Evolutionary conservation across 2,113 vertebrate species (phyloP).

Genomic region (Heteronetta atricapilla): DNA sequence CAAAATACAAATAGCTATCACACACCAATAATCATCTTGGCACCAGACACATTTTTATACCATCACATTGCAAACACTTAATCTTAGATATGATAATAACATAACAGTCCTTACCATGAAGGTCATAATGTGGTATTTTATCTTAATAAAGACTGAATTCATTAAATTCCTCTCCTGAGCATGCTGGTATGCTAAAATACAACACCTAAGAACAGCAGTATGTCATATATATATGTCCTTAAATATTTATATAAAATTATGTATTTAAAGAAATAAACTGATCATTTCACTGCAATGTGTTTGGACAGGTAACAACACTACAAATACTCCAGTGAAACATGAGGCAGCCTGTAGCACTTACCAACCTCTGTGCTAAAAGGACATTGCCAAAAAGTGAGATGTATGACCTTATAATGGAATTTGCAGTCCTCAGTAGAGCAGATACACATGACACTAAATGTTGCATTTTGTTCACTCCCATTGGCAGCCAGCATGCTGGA

Average conservation of each 20-base stretch:
- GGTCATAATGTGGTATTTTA: neutral
- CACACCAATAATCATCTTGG: neutral
- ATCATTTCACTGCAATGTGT: neutral
- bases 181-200: neutral
- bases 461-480: neutral
- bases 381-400: neutral
- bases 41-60: neutral
- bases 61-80: neutral
- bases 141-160: neutral
- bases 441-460: neutral
- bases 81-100: neutral
- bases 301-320: neutral
- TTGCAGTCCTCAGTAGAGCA: neutral
- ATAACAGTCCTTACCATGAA: neutral
- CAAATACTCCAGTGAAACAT: neutral
- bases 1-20: neutral
- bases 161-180: neutral
- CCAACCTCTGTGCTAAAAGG: neutral
- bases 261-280: neutral
- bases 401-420: constrained; percentile 12
- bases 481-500: neutral
- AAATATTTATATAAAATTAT: neutral
- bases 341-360: neutral
- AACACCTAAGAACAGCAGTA: neutral
- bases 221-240: neutral